Evolutionary conservation across 2,113 vertebrate genomes (phyloP), one percentile per base, ranked within the genome.

Genomic region (Pomatostomus ruficeps): DNA sequence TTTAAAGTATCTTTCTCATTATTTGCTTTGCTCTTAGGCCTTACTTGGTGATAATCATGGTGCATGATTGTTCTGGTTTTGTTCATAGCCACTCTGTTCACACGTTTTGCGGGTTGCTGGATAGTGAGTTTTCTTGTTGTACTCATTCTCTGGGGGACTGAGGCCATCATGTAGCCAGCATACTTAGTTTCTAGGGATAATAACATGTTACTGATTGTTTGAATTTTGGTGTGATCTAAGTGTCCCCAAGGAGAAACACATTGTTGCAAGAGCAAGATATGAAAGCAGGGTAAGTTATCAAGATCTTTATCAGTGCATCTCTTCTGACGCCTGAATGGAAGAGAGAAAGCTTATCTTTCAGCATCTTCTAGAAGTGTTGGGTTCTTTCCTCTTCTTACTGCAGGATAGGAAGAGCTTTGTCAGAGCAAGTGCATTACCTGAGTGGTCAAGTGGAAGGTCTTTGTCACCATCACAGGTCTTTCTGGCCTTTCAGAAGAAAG

Each of bases 241-340:
- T 20, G n/a, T 91, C 87, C 89, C 63, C 10, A 55, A 66, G 79
- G 79, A 90, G 51, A 85, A 63, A 62, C n/a, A 55, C 22, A 42
- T 93, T 48, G 40, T 81, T 89, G 45, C 45, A 91, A 40, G 59
- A 93, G 21, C 29, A 74, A 83, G 45, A 52, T 71, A 48, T 62
- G 63, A 77, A 89, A 79, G 67, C 59, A 63, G 59, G 35, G 51
- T 66, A 19, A 51, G 51, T 77, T 77, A 77, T 36, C 48, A 38
- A 89, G 88, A 71, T 62, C 66, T 72, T 85, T 77, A 86, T 88
- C 91, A 59, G 59, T 28, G 29, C 55, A 42, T 88, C 79, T 86
- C 59, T 58, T 90, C 26, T 85, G 42, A 66, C 62, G 29, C 40
- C 12, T 63, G 55, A 83, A 63, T 52, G 36, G 82, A 80, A 79